phyloP scores from a whole-genome alignment of 2,113 vertebrate genomes.

The Gopherus evgoodei region DNA sequence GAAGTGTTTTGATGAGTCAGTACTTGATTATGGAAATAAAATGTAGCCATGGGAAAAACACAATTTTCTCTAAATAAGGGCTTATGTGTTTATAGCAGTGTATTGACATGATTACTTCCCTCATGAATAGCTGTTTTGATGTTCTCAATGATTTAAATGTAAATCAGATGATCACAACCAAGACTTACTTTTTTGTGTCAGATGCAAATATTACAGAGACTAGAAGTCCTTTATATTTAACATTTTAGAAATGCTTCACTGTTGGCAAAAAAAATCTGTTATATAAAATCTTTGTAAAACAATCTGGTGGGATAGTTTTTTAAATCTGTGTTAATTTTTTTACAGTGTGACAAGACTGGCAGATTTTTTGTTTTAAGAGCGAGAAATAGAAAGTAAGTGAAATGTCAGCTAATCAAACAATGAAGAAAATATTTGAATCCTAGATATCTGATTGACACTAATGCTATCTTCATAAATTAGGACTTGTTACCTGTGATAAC shows the following conservation, averaged over 20 bases:
- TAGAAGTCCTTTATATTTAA: conserved; percentile 9
- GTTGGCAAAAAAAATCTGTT: not conserved
- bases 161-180: conserved; percentile 11
- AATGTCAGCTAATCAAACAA: not conserved
- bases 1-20: conserved; percentile 54
- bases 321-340: not conserved
- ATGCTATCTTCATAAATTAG: not conserved
- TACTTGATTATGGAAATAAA: conserved; percentile 54
- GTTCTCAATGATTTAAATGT: not conserved
- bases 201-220: not conserved
- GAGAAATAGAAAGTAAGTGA: not conserved
- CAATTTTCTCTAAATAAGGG: not conserved
- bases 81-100: not conserved
- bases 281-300: not conserved
- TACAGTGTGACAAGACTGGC: not conserved
- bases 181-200: not conserved
- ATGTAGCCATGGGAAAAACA: not conserved
- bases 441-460: not conserved
- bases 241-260: not conserved
- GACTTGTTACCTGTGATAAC: not conserved
- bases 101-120: not conserved
- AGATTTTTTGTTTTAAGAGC: not conserved
- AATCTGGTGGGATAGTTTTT: not conserved
- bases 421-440: not conserved
- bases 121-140: conserved; percentile 32